Evolutionary conservation across 2,888 invertebrate species (phyloP).

Genomic region (Parnassius smintheus): DNA sequence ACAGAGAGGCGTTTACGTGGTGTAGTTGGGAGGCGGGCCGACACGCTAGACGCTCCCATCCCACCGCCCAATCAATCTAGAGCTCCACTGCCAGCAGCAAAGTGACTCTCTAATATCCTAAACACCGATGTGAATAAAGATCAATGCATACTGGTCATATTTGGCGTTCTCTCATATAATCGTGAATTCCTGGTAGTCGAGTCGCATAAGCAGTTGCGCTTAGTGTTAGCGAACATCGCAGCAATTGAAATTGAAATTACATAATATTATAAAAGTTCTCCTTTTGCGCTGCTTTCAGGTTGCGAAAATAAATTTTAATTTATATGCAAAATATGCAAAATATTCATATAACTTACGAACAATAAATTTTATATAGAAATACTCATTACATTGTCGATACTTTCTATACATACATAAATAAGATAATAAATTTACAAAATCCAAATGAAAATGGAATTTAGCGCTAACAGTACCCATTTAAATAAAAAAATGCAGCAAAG

Average conservation of each 20-base stretch:
- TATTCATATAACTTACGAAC: neutral
- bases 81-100: constrained; percentile 57
- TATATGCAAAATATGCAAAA: too few species aligned
- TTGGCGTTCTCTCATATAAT: constrained; percentile 47
- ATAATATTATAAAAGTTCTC: too few species aligned
- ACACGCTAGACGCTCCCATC: constrained; percentile 71
- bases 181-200: constrained; percentile 63
- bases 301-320: too few species aligned
- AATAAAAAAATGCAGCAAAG: too few species aligned
- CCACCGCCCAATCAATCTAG: constrained; percentile 66
- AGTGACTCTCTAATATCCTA: constrained; percentile 42
- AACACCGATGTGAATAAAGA: constrained; percentile 44
- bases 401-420: too few species aligned
- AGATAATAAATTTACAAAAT: too few species aligned
- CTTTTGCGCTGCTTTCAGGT: too few species aligned
- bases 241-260: too few species aligned
- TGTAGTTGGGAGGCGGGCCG: constrained; percentile 71
- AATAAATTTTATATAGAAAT: too few species aligned
- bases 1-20: constrained; percentile 70
- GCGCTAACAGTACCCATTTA: too few species aligned
- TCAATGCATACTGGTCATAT: constrained; percentile 49
- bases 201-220: constrained; percentile 46
- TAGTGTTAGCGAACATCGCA: constrained; percentile 25
- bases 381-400: too few species aligned
- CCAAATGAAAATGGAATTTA: too few species aligned